Base-by-base conservation (phyloP, 2,113 vertebrate genomes). In the Xerus inauris region DNA sequence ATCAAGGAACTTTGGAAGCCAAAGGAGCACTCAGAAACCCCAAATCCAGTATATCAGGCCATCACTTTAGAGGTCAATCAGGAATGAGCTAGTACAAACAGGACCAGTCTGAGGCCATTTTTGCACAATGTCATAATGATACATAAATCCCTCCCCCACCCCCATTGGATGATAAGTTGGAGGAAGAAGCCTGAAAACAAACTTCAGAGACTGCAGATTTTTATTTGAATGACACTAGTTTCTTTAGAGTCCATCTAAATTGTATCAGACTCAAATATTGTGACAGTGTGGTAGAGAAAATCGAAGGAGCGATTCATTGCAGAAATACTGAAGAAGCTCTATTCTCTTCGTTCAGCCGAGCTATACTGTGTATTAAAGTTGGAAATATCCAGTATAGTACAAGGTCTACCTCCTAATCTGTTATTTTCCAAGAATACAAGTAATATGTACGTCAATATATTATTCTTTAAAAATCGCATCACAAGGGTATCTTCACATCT, bases 151-250 rank as follows among this genome's bases (percentile, higher is more conserved):
- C 4, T 59, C 28, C 16, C 32, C 32, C 13, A 6, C n/a, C n/a
- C 51, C 17, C 47, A 11, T 16, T 19, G 47, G 57, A n/a, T n/a
- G 26, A 62, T 40, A 77, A n/a, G 51, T 83, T 83, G 8, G 73
- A 16, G 22, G 65, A 51, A 85, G 49, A 57, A 81, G 80, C 71
- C 59, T 81, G 35, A 69, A 85, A 95, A 84, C 54, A 69, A 64
- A 8, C 26, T 87, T 94, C 76, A 69, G 75, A 87, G n/a, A 67
- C 4, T 64, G 64, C 62, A 59, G 71, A 2, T 65, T 87, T 87
- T 82, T 77, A 94, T 69, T 96, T 47, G 7, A 86, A 89, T 40
- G 45, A 40, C 32, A 26, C 17, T 67, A 35, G 87, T 90, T 92
- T 51, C 76, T 49, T 49, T 30, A 51, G 16, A 88, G 90, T 76